These are phyloP conservation scores for Chrysolina oricalcia DNA, from an alignment of 2,888 invertebrate species.

Conservation along the genomic window DNA sequence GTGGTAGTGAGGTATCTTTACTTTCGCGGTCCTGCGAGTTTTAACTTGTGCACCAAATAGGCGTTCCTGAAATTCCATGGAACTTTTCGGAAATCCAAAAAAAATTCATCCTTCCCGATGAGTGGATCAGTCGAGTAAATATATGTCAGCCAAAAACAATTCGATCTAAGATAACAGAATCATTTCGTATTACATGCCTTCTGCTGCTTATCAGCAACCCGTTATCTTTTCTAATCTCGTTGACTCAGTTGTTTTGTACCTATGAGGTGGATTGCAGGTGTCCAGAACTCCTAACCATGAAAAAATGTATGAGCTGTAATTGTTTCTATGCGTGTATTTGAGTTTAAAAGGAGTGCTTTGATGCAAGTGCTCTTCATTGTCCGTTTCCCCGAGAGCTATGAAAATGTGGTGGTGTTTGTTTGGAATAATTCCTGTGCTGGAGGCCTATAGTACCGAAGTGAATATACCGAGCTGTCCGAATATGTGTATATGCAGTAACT, in stretches of 20 bases:
- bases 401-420: slow-evolving; percentile 17
- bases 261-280: slow-evolving; percentile 13
- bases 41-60: too few species aligned
- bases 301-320: neutral
- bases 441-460: neutral
- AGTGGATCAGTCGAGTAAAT: neutral
- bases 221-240: slow-evolving; percentile 22
- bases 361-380: neutral
- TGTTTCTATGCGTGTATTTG: neutral
- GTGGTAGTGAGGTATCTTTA: too few species aligned
- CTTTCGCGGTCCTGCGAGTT: too few species aligned
- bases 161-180: slow-evolving; percentile 14
- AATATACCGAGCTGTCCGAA: neutral
- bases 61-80: too few species aligned
- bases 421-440: neutral
- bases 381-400: too few species aligned
- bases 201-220: slow-evolving; percentile 16
- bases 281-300: neutral
- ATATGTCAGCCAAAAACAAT: neutral
- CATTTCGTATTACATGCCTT: slow-evolving; percentile 11
- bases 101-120: neutral
- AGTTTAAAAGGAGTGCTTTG: neutral
- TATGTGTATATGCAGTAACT: neutral
- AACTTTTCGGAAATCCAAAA: neutral
- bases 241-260: slow-evolving; percentile 20